Conservation (phyloP, 2,797 vertebrate species). For the Pangasius mekongensis region DNA sequence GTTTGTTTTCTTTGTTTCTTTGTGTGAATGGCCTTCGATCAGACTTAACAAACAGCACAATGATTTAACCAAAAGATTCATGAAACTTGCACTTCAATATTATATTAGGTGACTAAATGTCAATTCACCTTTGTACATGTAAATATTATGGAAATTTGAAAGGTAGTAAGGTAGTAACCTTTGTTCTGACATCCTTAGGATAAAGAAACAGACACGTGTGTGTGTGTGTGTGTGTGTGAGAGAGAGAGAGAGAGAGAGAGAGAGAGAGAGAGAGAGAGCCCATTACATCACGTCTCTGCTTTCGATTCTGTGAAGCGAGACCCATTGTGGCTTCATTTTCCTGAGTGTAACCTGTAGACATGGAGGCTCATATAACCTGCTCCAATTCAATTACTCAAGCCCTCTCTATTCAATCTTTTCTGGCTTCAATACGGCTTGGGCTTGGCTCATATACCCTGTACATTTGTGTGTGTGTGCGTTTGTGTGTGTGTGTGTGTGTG, state of each 20-base stretch:
- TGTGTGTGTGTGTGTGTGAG: neutral
- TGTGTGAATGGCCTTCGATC: neutral
- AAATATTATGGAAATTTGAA: neutral
- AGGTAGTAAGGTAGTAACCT: neutral
- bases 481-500: conserved; percentile 10
- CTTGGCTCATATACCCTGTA: conserved; percentile 15
- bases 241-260: neutral
- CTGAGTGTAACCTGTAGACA: conserved; percentile 47
- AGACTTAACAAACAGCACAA: neutral
- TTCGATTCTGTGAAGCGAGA: conserved; percentile 32
- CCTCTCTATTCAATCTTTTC: conserved; percentile 45
- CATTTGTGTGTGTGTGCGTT: conserved; percentile 21
- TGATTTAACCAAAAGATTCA: neutral
- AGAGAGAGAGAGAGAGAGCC: neutral
- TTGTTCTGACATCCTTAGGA: neutral
- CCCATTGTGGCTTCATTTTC: conserved; percentile 39
- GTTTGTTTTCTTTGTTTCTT: neutral
- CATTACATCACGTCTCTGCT: conserved; percentile 33
- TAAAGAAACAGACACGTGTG: neutral
- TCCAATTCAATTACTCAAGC: conserved; percentile 51
- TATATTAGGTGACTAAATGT: neutral
- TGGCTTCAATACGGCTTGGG: conserved; percentile 17
- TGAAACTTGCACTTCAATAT: neutral
- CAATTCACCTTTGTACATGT: neutral
- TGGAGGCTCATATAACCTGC: conserved; percentile 46